These are phyloP conservation scores for Oxygymnocypris stewartii DNA, from an alignment of 2,113 vertebrate species.

Conservation along the genomic window DNA sequence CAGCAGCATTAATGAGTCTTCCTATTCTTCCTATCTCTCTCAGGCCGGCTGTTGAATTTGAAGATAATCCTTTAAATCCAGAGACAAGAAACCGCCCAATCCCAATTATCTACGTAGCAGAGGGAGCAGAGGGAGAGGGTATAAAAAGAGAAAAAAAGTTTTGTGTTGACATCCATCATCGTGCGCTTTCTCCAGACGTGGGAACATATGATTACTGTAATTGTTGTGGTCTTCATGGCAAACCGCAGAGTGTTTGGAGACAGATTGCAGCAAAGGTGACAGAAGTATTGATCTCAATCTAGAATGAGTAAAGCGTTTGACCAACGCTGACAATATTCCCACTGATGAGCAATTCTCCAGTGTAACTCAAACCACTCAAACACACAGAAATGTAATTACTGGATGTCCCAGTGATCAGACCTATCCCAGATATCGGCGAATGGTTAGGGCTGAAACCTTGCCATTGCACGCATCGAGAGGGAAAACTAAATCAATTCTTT, in stretches of 20 bases:
- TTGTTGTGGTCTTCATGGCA: not conserved
- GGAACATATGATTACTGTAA: conserved; percentile 21
- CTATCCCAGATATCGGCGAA: not conserved
- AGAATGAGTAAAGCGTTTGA: conserved; percentile 4
- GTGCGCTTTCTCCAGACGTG: not conserved
- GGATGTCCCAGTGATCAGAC: not conserved
- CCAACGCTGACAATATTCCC: conserved; percentile 18
- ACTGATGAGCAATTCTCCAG: conserved; percentile 19
- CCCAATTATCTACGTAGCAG: conserved; percentile 46
- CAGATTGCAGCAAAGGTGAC: conserved; percentile 3
- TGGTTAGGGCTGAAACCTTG: not conserved
- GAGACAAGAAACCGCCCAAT: conserved; percentile 37
- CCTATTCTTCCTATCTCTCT: conserved; percentile 21
- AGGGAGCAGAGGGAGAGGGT: conserved; percentile 1
- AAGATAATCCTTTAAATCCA: conserved; percentile 53
- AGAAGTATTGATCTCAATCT: conserved; percentile 25
- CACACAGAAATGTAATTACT: conserved; percentile 3
- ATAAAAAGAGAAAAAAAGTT: conserved; percentile 23
- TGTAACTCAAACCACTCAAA: conserved; percentile 16
- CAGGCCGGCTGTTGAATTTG: conserved; percentile 38
- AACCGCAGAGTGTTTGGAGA: conserved; percentile 15
- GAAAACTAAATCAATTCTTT: not conserved
- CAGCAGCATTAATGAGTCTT: conserved; percentile 66
- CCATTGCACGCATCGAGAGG: not conserved
- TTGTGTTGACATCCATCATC: conserved; percentile 31